phyloP scores from a whole-genome alignment of 2,797 vertebrate species.

The Hephaestus fuliginosus region DNA sequence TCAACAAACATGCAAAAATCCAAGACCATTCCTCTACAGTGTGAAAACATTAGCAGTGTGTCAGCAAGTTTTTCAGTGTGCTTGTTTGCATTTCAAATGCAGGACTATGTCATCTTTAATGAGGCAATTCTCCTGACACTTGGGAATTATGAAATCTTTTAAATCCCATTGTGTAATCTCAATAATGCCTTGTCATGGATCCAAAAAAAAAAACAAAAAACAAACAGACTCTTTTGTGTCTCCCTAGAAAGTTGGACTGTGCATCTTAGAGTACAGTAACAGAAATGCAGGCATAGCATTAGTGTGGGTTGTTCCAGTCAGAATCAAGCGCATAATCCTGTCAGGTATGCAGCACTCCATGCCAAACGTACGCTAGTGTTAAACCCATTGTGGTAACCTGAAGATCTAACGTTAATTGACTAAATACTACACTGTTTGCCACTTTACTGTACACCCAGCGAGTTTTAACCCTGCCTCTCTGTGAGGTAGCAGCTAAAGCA shows the following conservation, averaged over 20 bases:
- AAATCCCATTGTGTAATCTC: conserved; percentile 25
- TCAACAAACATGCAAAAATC: neutral
- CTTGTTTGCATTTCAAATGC: conserved; percentile 18
- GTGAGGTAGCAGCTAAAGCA: conserved; percentile 37
- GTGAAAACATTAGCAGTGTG: neutral
- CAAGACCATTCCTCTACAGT: neutral
- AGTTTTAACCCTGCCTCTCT: conserved; percentile 39
- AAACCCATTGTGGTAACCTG: neutral
- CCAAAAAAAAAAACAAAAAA: neutral
- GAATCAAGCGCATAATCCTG: neutral
- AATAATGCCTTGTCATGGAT: neutral
- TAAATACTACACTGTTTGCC: conserved; percentile 24
- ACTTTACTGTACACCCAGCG: conserved; percentile 2
- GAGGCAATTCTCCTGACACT: neutral
- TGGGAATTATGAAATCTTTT: conserved; percentile 3
- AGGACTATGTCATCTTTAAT: conserved; percentile 5
- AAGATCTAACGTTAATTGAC: neutral
- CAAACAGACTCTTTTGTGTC: neutral
- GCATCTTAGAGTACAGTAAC: neutral
- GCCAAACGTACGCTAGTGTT: neutral
- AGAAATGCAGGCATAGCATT: neutral
- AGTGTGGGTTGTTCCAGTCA: neutral
- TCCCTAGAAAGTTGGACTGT: conserved; percentile 5
- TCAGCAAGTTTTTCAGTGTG: conserved; percentile 3
- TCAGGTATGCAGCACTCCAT: neutral